Conservation (phyloP, 2,113 vertebrate genomes). For the Urocitellus parryii region DNA sequence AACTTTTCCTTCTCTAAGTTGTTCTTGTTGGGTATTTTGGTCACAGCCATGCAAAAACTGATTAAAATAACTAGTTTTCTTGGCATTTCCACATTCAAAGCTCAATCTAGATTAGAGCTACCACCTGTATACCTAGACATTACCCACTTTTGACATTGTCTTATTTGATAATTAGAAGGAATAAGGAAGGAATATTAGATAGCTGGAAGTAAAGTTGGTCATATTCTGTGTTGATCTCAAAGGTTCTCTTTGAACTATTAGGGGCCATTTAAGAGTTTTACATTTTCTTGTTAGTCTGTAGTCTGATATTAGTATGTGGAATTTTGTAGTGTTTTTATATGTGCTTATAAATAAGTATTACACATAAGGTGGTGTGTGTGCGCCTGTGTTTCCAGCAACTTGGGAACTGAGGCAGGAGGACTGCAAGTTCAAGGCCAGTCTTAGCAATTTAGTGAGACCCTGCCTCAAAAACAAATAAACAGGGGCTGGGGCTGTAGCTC, state of each 20-base stretch:
- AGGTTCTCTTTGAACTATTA: conserved; percentile 19
- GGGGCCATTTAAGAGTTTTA: neutral
- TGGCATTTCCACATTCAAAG: neutral
- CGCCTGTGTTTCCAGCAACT: no score
- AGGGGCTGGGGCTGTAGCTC: no score
- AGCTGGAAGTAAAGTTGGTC: neutral
- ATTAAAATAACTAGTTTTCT: neutral
- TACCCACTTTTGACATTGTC: neutral
- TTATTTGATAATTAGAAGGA: neutral
- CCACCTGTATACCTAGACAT: neutral
- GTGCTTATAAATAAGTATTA: neutral
- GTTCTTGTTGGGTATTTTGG: no score
- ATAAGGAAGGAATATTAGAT: conserved; percentile 30
- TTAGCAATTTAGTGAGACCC: no score
- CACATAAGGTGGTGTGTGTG: neutral
- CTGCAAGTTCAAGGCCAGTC: no score
- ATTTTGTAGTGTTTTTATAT: conserved; percentile 49
- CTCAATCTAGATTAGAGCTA: neutral
- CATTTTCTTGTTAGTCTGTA: neutral
- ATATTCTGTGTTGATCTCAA: neutral
- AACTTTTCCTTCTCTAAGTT: no score
- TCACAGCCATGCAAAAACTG: no score
- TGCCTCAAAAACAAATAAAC: no score
- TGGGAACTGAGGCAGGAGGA: no score
- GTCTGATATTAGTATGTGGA: conserved; percentile 19